Conservation (phyloP, 2,797 vertebrate genomes). For the Neomorphus geoffroyi region DNA sequence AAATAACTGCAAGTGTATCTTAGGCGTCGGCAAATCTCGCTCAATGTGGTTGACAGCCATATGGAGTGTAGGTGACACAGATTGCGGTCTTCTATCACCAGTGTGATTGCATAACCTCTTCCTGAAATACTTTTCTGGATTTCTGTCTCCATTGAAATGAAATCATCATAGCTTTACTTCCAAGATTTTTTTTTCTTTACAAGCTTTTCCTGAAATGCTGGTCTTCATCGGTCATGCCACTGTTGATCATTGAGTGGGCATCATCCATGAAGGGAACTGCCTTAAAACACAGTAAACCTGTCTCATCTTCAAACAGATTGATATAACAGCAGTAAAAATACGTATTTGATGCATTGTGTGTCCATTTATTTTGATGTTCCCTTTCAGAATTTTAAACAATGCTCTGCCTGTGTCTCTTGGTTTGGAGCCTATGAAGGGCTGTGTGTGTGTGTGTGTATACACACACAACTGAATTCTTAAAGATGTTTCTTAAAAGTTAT, state of each 20-base stretch:
- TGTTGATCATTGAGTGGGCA: not conserved
- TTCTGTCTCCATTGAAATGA: not conserved
- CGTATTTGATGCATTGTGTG: not conserved
- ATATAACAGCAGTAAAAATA: not conserved
- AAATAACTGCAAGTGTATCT: slow-evolving; percentile 9
- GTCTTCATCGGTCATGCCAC: not conserved
- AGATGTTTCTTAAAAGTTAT: not conserved
- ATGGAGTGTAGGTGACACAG: slow-evolving; percentile 59
- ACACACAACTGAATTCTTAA: not conserved
- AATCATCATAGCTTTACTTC: not conserved
- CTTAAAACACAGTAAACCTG: not conserved
- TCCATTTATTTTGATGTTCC: not conserved
- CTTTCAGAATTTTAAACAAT: not conserved
- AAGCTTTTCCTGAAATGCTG: not conserved
- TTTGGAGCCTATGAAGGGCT: not conserved
- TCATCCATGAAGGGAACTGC: not conserved
- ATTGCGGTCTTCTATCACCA: slow-evolving; percentile 37
- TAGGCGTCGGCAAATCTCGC: slow-evolving; percentile 9
- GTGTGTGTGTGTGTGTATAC: too few relatives aligned
- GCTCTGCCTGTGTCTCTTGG: not conserved
- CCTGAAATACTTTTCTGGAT: slow-evolving; percentile 13
- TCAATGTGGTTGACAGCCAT: not conserved
- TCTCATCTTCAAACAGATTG: not conserved
- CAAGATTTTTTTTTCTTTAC: not conserved
- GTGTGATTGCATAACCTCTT: not conserved